Evolutionary conservation across 2,888 invertebrate genomes (phyloP), one percentile per base, ranked within the genome.

Genomic region (Antitype chi): DNA sequence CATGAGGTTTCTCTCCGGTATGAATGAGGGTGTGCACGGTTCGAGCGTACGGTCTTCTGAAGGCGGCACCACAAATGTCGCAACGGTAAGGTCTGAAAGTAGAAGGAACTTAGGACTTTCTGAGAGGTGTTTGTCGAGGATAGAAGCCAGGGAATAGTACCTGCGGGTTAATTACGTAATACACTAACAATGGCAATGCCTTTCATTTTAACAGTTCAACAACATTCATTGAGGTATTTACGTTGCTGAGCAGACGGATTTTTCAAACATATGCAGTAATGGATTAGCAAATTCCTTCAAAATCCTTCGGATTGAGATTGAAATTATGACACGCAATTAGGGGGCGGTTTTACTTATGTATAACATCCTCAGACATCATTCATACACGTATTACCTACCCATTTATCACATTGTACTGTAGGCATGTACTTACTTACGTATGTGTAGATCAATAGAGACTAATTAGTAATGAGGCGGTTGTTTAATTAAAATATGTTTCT

Each of bases 21-120:
- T 96, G 96, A 28, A 96, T 96, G 70, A 96, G 95, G 2, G 95
- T 96, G 82, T 96, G 96, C 0, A 96, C 96, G 3, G 96, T 96
- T 49, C 96, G 92, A 0, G 96, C 96, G 86, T 96, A 96, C 1
- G 96, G 96, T 74, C 96, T 90, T 52, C 96, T 92, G 87, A 96
- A 96, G 20, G 96, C 96, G 0, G 96, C 96, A 0, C 96, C 96
- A 81, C 96, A 96, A 28, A 96, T 95, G n/a, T 95, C 95, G 68
- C 96, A 96, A 20, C 93, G 94, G 82, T 96, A 96, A 0, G 96
- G 96, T 84, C 96, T 96, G 90, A 1, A 84, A 79, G 47, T 1
- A 49, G 11, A 52, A 0, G 9, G 13, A 8, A 32, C 11, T 47
- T 15, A 8, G 5, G 3, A 60, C 2, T 49, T 17, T 13, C 13